Evolutionary conservation across 2,113 vertebrate species (phyloP).

Genomic region (Pteruthius melanotis): DNA sequence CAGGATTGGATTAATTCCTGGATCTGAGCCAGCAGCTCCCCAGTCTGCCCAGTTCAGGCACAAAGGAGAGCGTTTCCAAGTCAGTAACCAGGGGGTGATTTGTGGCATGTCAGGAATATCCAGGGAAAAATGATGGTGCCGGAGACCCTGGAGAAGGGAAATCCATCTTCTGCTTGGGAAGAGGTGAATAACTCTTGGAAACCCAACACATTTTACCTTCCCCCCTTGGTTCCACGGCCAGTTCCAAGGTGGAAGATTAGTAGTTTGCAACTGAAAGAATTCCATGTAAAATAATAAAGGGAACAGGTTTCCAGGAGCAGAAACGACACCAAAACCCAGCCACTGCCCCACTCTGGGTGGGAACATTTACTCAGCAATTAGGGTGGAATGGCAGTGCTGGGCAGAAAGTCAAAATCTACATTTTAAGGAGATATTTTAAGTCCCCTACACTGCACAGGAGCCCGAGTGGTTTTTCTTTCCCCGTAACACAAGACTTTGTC

Average conservation of each 20-base stretch:
- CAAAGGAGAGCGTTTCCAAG: not conserved
- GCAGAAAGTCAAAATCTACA: constrained; percentile 75
- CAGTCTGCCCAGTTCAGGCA: not conserved
- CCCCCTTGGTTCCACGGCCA: not conserved
- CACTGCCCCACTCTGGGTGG: not conserved
- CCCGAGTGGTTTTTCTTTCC: constrained; percentile 3
- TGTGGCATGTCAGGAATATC: constrained; percentile 31
- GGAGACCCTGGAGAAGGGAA: constrained; percentile 13
- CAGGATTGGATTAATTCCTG: not conserved
- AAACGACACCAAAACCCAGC: not conserved
- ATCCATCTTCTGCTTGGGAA: constrained; percentile 39
- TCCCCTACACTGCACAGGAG: constrained; percentile 52
- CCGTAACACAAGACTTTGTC: not conserved
- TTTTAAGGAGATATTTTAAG: constrained; percentile 66
- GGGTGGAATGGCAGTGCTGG: constrained; percentile 45
- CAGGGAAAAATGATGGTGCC: constrained; percentile 8
- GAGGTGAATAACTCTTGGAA: not conserved
- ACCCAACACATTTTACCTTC: not conserved
- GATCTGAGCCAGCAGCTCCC: not conserved
- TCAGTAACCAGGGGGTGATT: constrained; percentile 8
- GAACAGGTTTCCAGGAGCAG: not conserved
- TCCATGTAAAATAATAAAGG: not conserved
- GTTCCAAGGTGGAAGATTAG: not conserved
- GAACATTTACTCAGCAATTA: constrained; percentile 70
- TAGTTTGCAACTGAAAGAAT: not conserved